Evolutionary conservation across 2,797 vertebrate genomes (phyloP).

Genomic region (Poecilia wingei): DNA sequence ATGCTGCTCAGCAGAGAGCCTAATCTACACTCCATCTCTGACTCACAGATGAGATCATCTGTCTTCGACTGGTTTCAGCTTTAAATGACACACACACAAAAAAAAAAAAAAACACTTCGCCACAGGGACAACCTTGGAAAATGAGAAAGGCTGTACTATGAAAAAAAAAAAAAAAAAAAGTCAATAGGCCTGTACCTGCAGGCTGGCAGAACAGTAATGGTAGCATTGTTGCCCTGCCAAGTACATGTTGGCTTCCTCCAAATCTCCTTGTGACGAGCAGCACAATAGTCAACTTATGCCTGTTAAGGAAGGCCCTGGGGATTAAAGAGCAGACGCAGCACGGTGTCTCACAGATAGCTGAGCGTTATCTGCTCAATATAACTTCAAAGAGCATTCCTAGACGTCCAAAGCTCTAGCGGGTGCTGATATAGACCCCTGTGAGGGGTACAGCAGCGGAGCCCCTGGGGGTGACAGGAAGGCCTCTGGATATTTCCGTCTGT

Average conservation of each 20-base stretch:
- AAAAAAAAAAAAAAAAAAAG: constrained; percentile 27
- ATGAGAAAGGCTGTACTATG: constrained; percentile 35
- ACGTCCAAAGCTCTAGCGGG: constrained; percentile 46
- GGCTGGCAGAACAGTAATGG: constrained; percentile 41
- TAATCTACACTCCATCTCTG: constrained; percentile 49
- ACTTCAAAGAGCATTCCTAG: constrained; percentile 79
- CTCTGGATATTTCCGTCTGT: constrained; percentile 57
- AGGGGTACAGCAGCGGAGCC: constrained; percentile 32
- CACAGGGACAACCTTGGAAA: constrained; percentile 38
- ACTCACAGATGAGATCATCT: constrained; percentile 64
- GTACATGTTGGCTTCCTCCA: constrained; percentile 53
- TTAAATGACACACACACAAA: constrained; percentile 45
- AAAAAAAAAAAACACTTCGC: constrained; percentile 7
- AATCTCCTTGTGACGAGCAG: constrained; percentile 60
- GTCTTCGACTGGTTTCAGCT: constrained; percentile 50
- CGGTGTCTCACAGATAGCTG: constrained; percentile 65
- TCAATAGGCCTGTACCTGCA: constrained; percentile 49
- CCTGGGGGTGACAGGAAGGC: constrained; percentile 39
- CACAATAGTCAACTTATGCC: constrained; percentile 68
- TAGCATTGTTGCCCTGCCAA: constrained; percentile 54
- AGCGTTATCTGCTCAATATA: constrained; percentile 75
- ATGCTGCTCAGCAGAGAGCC: constrained; percentile 47
- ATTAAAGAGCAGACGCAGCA: constrained; percentile 60
- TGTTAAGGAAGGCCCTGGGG: constrained; percentile 52
- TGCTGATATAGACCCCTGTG: constrained; percentile 59